Base-by-base conservation (phyloP, 2,113 vertebrate genomes). In the Xiphias gladius region DNA sequence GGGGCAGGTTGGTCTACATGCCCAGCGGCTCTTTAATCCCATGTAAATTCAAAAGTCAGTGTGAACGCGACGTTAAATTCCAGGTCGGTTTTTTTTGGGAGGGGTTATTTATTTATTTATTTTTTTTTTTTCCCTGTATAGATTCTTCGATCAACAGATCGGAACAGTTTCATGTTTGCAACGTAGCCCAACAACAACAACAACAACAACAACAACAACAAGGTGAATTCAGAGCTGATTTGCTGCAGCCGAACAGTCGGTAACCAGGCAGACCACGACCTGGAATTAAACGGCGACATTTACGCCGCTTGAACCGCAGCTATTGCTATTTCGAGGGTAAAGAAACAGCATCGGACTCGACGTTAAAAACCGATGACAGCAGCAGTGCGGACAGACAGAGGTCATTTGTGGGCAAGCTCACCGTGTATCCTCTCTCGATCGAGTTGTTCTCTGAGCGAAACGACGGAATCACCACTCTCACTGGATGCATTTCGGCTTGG, bases 401-500 rank as follows among this genome's bases (percentile, higher is more conserved):
- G 59, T 73, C 75, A 55, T 61, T 32, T 22, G 37, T n/a, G 62
- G 64, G 32, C 74, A n/a, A 74, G 86, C 97, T 97, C 94, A 99
- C 98, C 97, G 98, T 99, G 94, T 96, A 99, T 65, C 97, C 97
- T 85, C 95, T 96, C 89, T 99, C 98, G 83, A 96, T 85, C 24
- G 96, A 95, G 88, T 93, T 97, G 93, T 97, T 97, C 88, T 98
- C 98, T 26, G 96, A 96, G 68, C 97, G 97, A 90, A 99, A 99
- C 62, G 97, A 98, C 62, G 98, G 98, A 46, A 99, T 97, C 84
- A 92, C 97, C 82, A 99, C 96, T 90, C 96, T 95, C 75, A 96
- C 83, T 0, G 91, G 86, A 83, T 94, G 93, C 96, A 96, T 96
- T 26, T 68, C 83, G 39, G 28, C 35, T 13, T 11, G 9, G 54